Evolutionary conservation across 1,140 invertebrate species (phyloP), one percentile per base, ranked within the genome.

Genomic region (Diachasma alloeum): DNA sequence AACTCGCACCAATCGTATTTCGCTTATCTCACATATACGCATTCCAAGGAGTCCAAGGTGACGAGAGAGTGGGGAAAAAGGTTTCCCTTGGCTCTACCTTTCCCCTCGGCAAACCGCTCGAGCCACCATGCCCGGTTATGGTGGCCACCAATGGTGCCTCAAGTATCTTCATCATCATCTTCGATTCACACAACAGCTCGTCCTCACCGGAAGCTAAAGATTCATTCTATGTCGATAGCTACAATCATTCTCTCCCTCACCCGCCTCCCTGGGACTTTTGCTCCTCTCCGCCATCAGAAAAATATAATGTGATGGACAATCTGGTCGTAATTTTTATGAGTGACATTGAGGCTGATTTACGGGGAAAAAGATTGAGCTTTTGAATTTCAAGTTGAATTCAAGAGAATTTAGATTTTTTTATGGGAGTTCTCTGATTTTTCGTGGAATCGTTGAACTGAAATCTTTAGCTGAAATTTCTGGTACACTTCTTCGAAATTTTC

Each of bases 21-120:
- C 69, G 76, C 77, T 81, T 83, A 77, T 81, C 81, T 79, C 48
- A 73, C 53, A 68, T 68, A 74, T 13, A 42, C 44, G 42, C 83
- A 84, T 84, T 84, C 82, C 81, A 78, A n/a, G 48, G 78, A 74
- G 81, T 80, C 81, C 82, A 83, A 84, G 81, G 82, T 83, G 81
- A 83, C 74, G 31, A 67, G 56, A 77, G 19, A 78, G 46, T 37
- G 75, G 59, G 46, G 68, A 76, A 79, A 75, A 59, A 78, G 26
- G 48, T 74, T 63, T 73, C 22, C 26, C 39, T 73, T 73, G 22
- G n/a, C 19, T 42, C 42, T 42, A 17, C 36, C 36, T 42, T 39
- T 66, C 53, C 42, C 31, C 39, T 68, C 24, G 19, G 39, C 15
- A 31, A 39, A 63, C 76, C 78, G 71, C 74, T 76, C 75, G 78